These are phyloP conservation scores for Euphydryas editha DNA, from an alignment of 2,888 invertebrate genomes.

Conservation along the genomic window DNA sequence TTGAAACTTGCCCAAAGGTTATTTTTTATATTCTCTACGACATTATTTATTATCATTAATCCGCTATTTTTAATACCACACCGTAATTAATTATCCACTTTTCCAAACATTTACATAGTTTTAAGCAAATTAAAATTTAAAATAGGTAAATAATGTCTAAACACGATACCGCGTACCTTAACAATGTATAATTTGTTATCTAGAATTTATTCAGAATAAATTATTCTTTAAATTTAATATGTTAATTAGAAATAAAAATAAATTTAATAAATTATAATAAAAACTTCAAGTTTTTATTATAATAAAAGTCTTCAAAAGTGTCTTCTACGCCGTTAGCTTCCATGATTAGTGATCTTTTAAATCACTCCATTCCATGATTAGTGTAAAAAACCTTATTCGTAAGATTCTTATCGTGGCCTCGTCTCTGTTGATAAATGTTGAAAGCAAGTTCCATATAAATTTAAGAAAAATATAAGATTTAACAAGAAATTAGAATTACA, in stretches of 20 bases:
- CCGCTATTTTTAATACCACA: not conserved
- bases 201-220: slow-evolving; percentile 6
- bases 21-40: no score
- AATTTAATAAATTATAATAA: not conserved
- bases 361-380: no score
- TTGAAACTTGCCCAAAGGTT: no score
- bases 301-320: not conserved
- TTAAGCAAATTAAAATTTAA: not conserved
- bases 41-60: no score
- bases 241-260: not conserved
- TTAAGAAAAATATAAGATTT: not conserved
- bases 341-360: slow-evolving; percentile 10
- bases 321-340: slow-evolving; percentile 5
- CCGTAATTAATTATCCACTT: no score
- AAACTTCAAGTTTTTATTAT: no score
- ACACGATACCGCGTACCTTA: not conserved
- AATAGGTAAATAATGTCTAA: not conserved
- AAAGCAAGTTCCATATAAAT: not conserved
- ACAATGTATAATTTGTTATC: not conserved
- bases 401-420: not conserved
- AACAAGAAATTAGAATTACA: not conserved
- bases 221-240: slow-evolving; percentile 5
- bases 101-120: no score
- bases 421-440: not conserved
- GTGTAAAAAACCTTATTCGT: not conserved